Evolutionary conservation across 2,797 vertebrate genomes (phyloP).

Genomic region (Smutsia gigantea): DNA sequence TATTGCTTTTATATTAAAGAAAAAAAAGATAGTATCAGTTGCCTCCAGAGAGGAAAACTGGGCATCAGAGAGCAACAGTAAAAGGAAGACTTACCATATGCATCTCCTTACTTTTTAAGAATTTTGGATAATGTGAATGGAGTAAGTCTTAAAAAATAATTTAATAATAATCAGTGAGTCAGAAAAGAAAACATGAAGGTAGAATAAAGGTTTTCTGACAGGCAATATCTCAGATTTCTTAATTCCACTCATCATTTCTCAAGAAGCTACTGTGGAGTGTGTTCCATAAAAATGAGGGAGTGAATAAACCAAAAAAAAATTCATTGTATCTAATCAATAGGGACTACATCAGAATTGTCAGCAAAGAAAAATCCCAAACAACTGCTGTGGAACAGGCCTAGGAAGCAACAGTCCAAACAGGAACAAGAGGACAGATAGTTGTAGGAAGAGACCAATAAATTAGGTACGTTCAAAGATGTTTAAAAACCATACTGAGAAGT

Average conservation of each 20-base stretch:
- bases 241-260: slow-evolving; percentile 4
- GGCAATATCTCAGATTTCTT: neutral
- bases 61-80: neutral
- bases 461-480: neutral
- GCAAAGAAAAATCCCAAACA: neutral
- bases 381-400: neutral
- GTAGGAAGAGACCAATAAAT: neutral
- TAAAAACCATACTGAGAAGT: neutral
- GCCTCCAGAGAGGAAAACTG: neutral
- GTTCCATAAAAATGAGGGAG: neutral
- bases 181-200: neutral
- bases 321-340: neutral
- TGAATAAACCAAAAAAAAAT: slow-evolving; percentile 18
- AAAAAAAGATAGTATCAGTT: neutral
- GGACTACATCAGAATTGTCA: neutral
- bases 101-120: neutral
- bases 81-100: neutral
- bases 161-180: neutral
- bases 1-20: neutral
- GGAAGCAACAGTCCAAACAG: neutral
- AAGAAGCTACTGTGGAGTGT: neutral
- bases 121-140: neutral
- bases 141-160: neutral
- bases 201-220: neutral
- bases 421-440: neutral